These are phyloP conservation scores for Syrista parreyssii DNA, from an alignment of 2,888 invertebrate genomes.

Conservation along the genomic window DNA sequence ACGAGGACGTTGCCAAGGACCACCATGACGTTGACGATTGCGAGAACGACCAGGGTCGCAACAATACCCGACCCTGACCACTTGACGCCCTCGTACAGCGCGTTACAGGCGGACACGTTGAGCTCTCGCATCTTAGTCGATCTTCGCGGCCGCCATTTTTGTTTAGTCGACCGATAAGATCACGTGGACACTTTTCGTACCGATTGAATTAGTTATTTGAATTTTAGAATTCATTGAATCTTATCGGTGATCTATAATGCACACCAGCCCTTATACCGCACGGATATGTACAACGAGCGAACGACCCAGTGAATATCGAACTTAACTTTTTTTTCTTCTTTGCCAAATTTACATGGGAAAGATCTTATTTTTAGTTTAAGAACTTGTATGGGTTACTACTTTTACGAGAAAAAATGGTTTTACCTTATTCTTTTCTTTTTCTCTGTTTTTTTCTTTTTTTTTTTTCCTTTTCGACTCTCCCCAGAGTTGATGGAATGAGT, in stretches of 20 bases:
- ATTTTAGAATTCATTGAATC: neutral
- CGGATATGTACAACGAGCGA: neutral
- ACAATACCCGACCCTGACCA: slow-evolving; percentile 86
- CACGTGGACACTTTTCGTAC: neutral
- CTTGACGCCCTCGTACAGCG: slow-evolving; percentile 81
- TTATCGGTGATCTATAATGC: neutral
- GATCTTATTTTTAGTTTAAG: neutral
- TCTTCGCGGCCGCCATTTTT: neutral
- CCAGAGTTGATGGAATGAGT: neutral
- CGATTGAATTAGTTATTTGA: neutral
- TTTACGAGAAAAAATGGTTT: neutral
- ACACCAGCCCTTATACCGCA: neutral
- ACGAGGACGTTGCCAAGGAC: slow-evolving; percentile 92
- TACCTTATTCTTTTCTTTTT: neutral
- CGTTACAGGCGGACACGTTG: slow-evolving; percentile 86
- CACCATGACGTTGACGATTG: slow-evolving; percentile 88
- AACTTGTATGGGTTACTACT: neutral
- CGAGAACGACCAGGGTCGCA: slow-evolving; percentile 81
- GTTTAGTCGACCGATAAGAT: neutral
- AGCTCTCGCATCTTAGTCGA: slow-evolving; percentile 74
- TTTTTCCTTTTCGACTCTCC: neutral
- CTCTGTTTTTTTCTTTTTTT: neutral
- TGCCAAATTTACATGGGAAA: neutral
- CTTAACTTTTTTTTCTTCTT: neutral
- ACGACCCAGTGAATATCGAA: neutral